These are phyloP conservation scores for Mellivora capensis DNA, from an alignment of 2,113 vertebrate genomes.

Conservation along the genomic window DNA sequence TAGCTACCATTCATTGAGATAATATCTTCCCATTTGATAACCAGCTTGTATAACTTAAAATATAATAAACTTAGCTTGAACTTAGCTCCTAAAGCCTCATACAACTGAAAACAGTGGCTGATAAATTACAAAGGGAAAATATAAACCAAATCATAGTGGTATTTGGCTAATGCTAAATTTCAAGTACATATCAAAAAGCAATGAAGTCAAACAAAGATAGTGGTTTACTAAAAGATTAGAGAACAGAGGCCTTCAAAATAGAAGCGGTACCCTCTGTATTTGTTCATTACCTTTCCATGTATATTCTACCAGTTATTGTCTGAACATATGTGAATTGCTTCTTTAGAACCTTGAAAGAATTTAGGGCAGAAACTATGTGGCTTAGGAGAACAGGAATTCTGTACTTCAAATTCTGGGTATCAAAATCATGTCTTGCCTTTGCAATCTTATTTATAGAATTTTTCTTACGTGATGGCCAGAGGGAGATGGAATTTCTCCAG, in stretches of 20 bases:
- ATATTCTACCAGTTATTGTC: neutral
- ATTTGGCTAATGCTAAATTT: neutral
- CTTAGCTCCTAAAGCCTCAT: neutral
- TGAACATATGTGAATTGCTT: neutral
- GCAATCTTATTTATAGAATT: neutral
- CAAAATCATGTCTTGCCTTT: neutral
- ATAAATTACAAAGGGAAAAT: constrained; percentile 4
- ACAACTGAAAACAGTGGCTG: neutral
- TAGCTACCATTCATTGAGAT: neutral
- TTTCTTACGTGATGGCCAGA: neutral
- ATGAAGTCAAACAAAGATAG: neutral
- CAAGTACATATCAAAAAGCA: neutral
- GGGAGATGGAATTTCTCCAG: neutral
- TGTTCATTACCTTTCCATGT: accelerated
- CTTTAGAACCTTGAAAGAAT: neutral
- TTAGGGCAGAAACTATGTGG: neutral
- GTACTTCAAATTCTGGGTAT: neutral
- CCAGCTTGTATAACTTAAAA: constrained; percentile 7
- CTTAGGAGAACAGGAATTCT: neutral
- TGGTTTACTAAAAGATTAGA: neutral
- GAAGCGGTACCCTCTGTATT: neutral
- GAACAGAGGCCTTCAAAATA: neutral
- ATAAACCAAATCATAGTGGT: neutral
- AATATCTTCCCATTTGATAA: neutral
- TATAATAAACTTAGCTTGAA: neutral